These are phyloP conservation scores for Alligator mississippiensis DNA, from an alignment of 2,113 vertebrate genomes.

Conservation along the genomic window DNA sequence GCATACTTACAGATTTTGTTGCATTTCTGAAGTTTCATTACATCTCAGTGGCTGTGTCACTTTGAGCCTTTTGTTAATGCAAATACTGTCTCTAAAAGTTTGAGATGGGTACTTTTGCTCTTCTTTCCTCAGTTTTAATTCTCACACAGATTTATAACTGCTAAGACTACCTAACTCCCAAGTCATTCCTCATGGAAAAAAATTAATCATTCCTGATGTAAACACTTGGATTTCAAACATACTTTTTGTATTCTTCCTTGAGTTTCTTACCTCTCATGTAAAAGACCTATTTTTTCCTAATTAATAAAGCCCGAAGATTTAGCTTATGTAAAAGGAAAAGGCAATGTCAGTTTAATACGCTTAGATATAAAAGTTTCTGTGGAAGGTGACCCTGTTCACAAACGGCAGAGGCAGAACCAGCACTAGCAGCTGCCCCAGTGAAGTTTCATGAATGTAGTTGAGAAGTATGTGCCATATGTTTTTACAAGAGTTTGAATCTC, in stretches of 20 bases:
- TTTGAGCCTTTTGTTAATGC: conserved; percentile 44
- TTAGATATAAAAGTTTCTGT: conserved; percentile 46
- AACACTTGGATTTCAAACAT: conserved; percentile 80
- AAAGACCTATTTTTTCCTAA: conserved; percentile 75
- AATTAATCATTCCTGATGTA: conserved; percentile 77
- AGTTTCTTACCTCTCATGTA: conserved; percentile 60
- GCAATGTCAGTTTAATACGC: conserved; percentile 71
- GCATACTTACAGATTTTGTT: neutral
- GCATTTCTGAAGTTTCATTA: conserved; percentile 15
- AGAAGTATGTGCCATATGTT: neutral
- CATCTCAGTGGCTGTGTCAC: neutral
- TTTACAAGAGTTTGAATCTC: neutral
- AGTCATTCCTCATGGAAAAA: conserved; percentile 77
- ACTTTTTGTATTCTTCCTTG: conserved; percentile 64
- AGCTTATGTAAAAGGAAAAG: conserved; percentile 55
- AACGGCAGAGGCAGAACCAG: neutral
- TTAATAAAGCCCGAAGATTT: conserved; percentile 77
- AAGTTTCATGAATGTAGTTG: neutral
- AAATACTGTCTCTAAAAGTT: conserved; percentile 5
- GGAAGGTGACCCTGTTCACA: conserved; percentile 7
- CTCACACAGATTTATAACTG: conserved; percentile 63
- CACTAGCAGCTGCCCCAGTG: neutral
- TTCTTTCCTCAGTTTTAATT: conserved; percentile 50
- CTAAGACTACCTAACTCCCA: conserved; percentile 54
- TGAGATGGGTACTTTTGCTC: conserved; percentile 41